A percentile compares a stretch with the other conserved stretches of the same genome.
phyloP scores from a whole-genome alignment of 2,113 vertebrate genomes.

The Damaliscus lunatus region DNA sequence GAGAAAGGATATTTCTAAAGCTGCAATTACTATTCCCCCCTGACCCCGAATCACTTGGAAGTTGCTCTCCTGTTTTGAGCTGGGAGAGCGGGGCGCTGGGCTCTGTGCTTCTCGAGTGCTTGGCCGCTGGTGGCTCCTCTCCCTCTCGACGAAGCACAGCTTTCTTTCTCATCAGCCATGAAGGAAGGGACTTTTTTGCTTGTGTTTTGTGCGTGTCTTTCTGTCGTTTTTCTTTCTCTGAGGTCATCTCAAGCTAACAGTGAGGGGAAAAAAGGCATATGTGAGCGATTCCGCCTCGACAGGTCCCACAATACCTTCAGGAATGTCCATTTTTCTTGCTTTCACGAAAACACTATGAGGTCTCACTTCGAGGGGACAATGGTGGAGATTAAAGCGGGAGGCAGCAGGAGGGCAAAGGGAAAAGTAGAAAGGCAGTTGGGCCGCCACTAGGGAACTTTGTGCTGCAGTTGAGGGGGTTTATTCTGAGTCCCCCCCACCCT shows the following conservation, averaged over 20 bases:
- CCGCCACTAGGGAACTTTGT: background rate
- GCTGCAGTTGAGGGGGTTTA: background rate
- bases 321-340: slow-evolving; percentile 37
- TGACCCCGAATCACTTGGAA: background rate
- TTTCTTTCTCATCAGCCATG: background rate
- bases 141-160: background rate
- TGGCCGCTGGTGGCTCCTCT: background rate
- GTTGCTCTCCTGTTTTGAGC: slow-evolving; percentile 27
- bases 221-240: background rate
- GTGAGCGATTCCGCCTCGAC: background rate
- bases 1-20: slow-evolving; percentile 54
- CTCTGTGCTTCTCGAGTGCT: background rate
- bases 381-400: background rate
- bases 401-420: background rate
- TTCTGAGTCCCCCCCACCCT: background rate
- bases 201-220: background rate
- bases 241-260: background rate
- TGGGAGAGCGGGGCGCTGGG: background rate
- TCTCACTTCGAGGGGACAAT: background rate
- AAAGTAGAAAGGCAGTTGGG: background rate
- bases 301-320: background rate
- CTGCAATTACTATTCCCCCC: background rate
- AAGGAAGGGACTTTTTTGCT: background rate
- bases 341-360: background rate
- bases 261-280: slow-evolving; percentile 7